Evolutionary conservation across 2,113 vertebrate genomes (phyloP).

Genomic region (Connochaetes taurinus): DNA sequence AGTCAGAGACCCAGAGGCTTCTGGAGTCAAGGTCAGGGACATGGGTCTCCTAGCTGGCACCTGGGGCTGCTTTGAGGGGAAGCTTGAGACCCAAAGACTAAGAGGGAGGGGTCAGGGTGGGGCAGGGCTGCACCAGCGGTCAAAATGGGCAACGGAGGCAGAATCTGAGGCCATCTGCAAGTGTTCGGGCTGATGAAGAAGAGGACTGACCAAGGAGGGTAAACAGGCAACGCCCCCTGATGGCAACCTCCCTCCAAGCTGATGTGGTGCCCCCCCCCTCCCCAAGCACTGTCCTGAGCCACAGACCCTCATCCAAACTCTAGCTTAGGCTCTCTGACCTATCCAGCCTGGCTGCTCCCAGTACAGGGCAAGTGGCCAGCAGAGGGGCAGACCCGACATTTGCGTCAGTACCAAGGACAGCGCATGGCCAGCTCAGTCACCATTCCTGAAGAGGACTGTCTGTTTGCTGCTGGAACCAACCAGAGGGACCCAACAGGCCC

Average conservation of each 20-base stretch:
- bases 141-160: not conserved
- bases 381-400: accelerated
- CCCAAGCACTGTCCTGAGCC: not conserved
- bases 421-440: not conserved
- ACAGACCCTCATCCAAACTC: not conserved
- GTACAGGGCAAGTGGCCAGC: not conserved
- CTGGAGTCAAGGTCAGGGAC: not conserved
- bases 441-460: accelerated
- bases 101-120: not conserved
- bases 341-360: not conserved
- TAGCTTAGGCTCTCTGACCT: not conserved
- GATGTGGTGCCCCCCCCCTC: accelerated
- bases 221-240: not conserved
- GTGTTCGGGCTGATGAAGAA: not conserved
- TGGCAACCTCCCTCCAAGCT: not conserved
- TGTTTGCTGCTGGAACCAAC: not conserved
- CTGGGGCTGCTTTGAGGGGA: not conserved
- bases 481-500: not conserved
- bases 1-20: not conserved
- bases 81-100: not conserved
- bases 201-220: not conserved
- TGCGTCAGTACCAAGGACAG: not conserved
- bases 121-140: not conserved
- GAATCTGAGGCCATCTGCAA: not conserved
- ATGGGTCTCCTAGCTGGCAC: not conserved